Conservation (phyloP, 2,888 invertebrate species). For the Crocallis elinguaria region DNA sequence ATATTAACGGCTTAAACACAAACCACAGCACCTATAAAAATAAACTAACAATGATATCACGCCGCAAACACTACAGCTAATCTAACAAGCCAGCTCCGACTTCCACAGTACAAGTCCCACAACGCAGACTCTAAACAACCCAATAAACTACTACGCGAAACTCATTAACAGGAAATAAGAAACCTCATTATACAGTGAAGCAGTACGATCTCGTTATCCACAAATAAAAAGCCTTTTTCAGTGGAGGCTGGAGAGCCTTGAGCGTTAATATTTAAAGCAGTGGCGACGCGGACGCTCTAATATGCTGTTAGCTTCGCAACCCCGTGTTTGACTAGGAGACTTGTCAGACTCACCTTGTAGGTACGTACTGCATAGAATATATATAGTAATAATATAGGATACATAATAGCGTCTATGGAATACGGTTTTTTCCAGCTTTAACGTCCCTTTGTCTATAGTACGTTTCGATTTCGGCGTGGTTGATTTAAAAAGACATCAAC, state of each 20-base stretch:
- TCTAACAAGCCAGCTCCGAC: not conserved
- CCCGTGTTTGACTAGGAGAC: slow-evolving; percentile 54
- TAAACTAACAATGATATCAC: not conserved
- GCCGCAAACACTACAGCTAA: not conserved
- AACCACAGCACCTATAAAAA: not conserved
- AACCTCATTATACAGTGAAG: slow-evolving; percentile 65
- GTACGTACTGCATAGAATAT: too few species aligned
- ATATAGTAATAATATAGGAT: too few species aligned
- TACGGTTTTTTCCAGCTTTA: too few species aligned
- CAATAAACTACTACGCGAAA: slow-evolving; percentile 60
- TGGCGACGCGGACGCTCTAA: slow-evolving; percentile 68
- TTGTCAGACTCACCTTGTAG: slow-evolving; percentile 21
- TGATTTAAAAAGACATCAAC: too few species aligned
- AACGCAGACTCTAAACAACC: slow-evolving; percentile 41
- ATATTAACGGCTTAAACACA: not conserved
- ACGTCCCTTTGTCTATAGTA: too few species aligned
- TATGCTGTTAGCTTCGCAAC: slow-evolving; percentile 70
- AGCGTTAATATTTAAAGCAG: slow-evolving; percentile 76
- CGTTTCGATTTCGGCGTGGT: too few species aligned
- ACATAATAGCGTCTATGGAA: too few species aligned
- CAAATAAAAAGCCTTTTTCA: slow-evolving; percentile 72
- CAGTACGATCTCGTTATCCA: slow-evolving; percentile 68
- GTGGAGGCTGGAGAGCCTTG: slow-evolving; percentile 50
- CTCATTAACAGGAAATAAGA: slow-evolving; percentile 68
- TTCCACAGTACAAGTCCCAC: slow-evolving; percentile 22